Percentiles rank a stretch among this genome's conserved stretches.
Conservation (phyloP, 2,888 invertebrate species). For the Ophioninae sp. region DNA sequence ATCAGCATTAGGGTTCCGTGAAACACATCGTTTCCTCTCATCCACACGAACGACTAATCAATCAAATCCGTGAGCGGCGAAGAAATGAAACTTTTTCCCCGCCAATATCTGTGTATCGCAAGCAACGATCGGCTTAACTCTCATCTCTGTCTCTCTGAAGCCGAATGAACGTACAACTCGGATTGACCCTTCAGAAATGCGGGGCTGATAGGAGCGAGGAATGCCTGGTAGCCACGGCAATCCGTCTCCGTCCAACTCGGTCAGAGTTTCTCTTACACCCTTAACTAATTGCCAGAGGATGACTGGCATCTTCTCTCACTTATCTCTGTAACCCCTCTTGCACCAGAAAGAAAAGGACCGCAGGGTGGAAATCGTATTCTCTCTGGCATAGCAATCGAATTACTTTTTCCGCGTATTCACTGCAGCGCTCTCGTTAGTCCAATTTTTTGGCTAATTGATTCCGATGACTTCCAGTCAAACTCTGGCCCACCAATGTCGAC, state of each 20-base stretch:
- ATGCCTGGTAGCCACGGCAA: slow-evolving; percentile 65
- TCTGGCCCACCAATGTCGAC: slow-evolving; percentile 7
- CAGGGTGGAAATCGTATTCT: slow-evolving; percentile 35
- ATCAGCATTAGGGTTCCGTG: slow-evolving; percentile 17
- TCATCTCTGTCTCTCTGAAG: slow-evolving; percentile 27
- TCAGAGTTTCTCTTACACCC: slow-evolving; percentile 69
- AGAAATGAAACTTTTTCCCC: slow-evolving; percentile 68
- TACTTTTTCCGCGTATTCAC: slow-evolving; percentile 77
- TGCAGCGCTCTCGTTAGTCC: slow-evolving; percentile 65
- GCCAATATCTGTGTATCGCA: slow-evolving; percentile 65
- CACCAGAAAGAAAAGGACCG: slow-evolving; percentile 21
- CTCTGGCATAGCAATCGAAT: slow-evolving; percentile 78
- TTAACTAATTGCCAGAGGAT: slow-evolving; percentile 80
- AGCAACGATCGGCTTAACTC: slow-evolving; percentile 46
- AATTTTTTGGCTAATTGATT: slow-evolving; percentile 78
- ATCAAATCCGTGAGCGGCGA: slow-evolving; percentile 73
- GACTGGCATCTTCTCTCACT: slow-evolving; percentile 80
- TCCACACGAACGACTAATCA: slow-evolving; percentile 70
- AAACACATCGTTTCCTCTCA: slow-evolving; percentile 58
- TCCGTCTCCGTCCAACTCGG: slow-evolving; percentile 48
- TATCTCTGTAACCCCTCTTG: slow-evolving; percentile 73
- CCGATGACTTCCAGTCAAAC: slow-evolving; percentile 54
- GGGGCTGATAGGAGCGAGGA: slow-evolving; percentile 60
- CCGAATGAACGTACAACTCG: slow-evolving; percentile 36
- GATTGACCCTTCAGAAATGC: slow-evolving; percentile 52